phyloP scores from a whole-genome alignment of 2,888 invertebrate species.

The Tribolium freemani region DNA sequence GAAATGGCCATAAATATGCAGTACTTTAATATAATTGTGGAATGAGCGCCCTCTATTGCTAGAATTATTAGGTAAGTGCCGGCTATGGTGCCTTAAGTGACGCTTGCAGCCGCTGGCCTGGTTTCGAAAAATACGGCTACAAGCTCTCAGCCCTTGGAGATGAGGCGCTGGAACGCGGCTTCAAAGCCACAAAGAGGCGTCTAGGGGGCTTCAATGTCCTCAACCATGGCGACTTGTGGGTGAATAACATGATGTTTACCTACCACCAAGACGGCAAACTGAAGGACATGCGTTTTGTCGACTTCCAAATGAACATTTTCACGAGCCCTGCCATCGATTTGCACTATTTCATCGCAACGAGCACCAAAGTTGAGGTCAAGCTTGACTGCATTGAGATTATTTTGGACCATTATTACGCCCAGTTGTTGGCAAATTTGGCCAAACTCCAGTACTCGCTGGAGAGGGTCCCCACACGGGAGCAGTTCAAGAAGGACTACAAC shows the following conservation, averaged over 20 bases:
- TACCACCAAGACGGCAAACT: constrained; percentile 64
- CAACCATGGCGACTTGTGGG: constrained; percentile 72
- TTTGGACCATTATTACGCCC: constrained; percentile 61
- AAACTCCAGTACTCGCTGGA: constrained; percentile 59
- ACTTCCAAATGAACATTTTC: constrained; percentile 68
- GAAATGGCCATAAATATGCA: too few relatives aligned
- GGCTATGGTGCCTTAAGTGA: constrained; percentile 60
- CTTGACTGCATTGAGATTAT: constrained; percentile 57
- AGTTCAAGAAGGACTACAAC: constrained; percentile 59
- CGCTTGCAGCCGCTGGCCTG: constrained; percentile 66
- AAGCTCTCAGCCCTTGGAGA: constrained; percentile 64
- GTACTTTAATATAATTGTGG: too few relatives aligned
- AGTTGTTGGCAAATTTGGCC: constrained; percentile 55
- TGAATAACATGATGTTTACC: constrained; percentile 71
- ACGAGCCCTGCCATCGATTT: constrained; percentile 68
- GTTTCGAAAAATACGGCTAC: constrained; percentile 64
- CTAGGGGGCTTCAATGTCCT: constrained; percentile 67
- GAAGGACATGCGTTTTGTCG: constrained; percentile 64
- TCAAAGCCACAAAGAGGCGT: constrained; percentile 52
- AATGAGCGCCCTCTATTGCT: too few relatives aligned
- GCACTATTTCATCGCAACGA: constrained; percentile 68
- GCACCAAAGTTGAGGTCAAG: constrained; percentile 60
- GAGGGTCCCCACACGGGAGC: constrained; percentile 59
- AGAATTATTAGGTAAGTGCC: constrained; percentile 13
- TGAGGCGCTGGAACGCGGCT: constrained; percentile 53